Conservation (phyloP, 2,888 invertebrate species). For the Cryptocephalus moraei region DNA sequence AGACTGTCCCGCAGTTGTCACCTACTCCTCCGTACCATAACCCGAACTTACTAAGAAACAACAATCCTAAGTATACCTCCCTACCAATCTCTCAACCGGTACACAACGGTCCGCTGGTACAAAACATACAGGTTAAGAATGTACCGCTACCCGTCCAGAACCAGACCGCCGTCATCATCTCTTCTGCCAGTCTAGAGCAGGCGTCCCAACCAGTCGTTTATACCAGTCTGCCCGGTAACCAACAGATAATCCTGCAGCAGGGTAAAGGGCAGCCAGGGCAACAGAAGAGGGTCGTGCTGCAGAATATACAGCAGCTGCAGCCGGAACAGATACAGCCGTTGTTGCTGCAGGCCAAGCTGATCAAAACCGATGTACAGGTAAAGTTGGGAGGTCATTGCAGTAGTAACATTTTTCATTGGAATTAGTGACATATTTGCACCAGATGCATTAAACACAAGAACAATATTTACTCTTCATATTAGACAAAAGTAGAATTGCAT, state of each 20-base stretch:
- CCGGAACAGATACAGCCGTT: constrained; percentile 42
- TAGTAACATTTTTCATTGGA: too few species aligned
- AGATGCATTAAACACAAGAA: too few species aligned
- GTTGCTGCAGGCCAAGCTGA: constrained; percentile 55
- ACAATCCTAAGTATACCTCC: constrained; percentile 8
- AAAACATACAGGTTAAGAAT: constrained; percentile 16
- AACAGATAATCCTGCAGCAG: constrained; percentile 22
- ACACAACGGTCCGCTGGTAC: constrained; percentile 13
- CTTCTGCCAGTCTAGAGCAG: constrained; percentile 21
- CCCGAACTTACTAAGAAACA: not conserved
- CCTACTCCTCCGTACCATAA: not conserved
- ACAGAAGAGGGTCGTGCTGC: constrained; percentile 26
- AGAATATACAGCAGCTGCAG: constrained; percentile 31
- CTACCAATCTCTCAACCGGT: constrained; percentile 1
- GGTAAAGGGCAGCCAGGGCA: constrained; percentile 3
- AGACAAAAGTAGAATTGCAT: too few species aligned
- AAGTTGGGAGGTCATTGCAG: too few species aligned
- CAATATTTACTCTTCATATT: too few species aligned
- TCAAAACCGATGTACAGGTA: constrained; percentile 29
- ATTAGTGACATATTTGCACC: too few species aligned
- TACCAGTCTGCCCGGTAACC: constrained; percentile 25
- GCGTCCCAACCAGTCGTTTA: constrained; percentile 28
- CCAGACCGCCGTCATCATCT: constrained; percentile 29
- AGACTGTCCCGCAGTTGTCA: constrained; percentile 23
- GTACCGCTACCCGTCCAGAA: constrained; percentile 17